Evolutionary conservation across 2,888 invertebrate genomes (phyloP).

Genomic region (Harmothoe impar): DNA sequence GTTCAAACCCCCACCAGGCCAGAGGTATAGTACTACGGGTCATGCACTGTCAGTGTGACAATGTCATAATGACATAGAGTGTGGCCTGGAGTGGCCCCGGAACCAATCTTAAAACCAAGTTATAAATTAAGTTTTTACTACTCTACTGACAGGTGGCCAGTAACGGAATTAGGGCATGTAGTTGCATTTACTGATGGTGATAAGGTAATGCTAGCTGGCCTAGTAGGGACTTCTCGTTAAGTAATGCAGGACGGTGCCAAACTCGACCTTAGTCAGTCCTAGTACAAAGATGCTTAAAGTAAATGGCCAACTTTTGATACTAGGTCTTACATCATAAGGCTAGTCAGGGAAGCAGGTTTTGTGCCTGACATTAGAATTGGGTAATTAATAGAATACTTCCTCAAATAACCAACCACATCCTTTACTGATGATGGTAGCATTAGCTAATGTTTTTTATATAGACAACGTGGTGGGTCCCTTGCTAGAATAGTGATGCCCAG

Average conservation of each 20-base stretch:
- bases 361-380: neutral
- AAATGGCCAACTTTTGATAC: neutral
- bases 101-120: no score
- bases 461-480: neutral
- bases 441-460: neutral
- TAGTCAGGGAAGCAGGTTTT: neutral
- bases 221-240: no score
- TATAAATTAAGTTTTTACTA: no score
- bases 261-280: neutral
- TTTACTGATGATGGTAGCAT: neutral
- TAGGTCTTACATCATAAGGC: neutral
- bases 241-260: neutral
- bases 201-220: no score
- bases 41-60: no score
- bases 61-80: no score
- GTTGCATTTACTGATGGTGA: no score
- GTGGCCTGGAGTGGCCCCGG: no score
- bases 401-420: conserved; percentile 29
- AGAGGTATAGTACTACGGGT: no score
- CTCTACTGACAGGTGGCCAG: no score
- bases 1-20: no score
- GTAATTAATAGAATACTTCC: neutral
- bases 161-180: no score
- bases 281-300: neutral
- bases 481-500: neutral